Conservation (phyloP, 1,140 invertebrate species). For the Galendromus occidentalis region DNA sequence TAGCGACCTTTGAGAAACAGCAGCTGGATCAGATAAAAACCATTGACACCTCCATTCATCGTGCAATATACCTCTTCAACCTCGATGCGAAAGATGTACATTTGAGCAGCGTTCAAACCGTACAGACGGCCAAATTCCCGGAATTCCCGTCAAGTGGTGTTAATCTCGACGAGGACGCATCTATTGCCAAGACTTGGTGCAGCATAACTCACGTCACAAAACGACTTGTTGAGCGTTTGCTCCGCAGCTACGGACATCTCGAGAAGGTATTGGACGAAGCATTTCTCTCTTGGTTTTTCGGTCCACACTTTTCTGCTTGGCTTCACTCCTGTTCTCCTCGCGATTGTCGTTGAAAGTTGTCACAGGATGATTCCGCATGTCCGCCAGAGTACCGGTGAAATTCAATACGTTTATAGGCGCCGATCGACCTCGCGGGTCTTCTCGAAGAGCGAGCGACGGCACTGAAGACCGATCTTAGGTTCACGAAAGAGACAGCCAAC, state of each 20-base stretch:
- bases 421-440: background rate
- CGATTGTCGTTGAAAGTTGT: too few relatives aligned
- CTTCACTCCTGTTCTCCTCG: too few relatives aligned
- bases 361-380: too few relatives aligned
- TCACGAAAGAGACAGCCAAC: background rate
- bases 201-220: constrained; percentile 65
- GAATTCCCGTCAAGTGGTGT: constrained; percentile 50
- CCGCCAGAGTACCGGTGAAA: background rate
- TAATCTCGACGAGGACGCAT: constrained; percentile 68
- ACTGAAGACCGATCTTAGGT: background rate
- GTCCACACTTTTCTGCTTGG: too few relatives aligned
- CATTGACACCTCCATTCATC: constrained; percentile 43
- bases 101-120: constrained; percentile 18
- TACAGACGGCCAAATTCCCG: constrained; percentile 44
- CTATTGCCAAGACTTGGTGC: constrained; percentile 64
- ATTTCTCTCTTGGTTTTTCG: too few relatives aligned
- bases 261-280: constrained; percentile 25
- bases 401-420: background rate
- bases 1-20: constrained; percentile 46
- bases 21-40: constrained; percentile 39
- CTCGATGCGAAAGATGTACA: constrained; percentile 54
- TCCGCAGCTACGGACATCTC: constrained; percentile 37
- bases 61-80: constrained; percentile 60
- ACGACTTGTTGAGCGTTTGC: constrained; percentile 48
- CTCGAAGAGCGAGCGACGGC: background rate